These are phyloP conservation scores for Anolis apletophallus DNA, from an alignment of 2,797 vertebrate species.

Conservation along the genomic window DNA sequence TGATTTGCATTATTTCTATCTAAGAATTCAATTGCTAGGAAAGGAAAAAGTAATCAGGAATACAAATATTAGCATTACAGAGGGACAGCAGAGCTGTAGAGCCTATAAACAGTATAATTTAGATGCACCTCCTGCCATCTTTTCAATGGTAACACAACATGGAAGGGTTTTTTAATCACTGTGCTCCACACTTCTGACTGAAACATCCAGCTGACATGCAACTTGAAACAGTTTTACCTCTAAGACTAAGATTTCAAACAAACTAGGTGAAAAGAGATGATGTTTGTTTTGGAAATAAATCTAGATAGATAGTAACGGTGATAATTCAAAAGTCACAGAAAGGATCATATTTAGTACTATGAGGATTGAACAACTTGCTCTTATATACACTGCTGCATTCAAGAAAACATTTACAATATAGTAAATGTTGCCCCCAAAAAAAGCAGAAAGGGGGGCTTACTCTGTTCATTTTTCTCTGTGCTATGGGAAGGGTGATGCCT, in stretches of 20 bases:
- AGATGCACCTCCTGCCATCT: slow-evolving; percentile 50
- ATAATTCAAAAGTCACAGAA: neutral
- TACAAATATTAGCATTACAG: slow-evolving; percentile 67
- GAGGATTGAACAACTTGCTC: neutral
- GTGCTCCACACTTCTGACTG: slow-evolving; percentile 1
- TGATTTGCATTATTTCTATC: slow-evolving; percentile 59
- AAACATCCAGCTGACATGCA: slow-evolving; percentile 42
- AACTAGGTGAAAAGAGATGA: slow-evolving; percentile 23
- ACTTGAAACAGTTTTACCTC: slow-evolving; percentile 44
- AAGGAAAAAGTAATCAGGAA: slow-evolving; percentile 63
- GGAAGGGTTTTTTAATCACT: slow-evolving; percentile 51
- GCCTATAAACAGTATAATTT: slow-evolving; percentile 58
- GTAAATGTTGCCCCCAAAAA: neutral
- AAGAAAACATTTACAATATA: neutral
- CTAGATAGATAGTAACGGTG: neutral
- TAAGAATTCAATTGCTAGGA: slow-evolving; percentile 47
- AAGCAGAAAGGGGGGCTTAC: neutral
- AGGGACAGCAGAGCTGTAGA: slow-evolving; percentile 61
- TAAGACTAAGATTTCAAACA: slow-evolving; percentile 3
- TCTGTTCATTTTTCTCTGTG: neutral
- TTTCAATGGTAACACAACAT: slow-evolving; percentile 53
- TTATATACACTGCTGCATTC: neutral
- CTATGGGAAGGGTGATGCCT: neutral
- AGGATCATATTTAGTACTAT: neutral
- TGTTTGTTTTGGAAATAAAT: slow-evolving; percentile 45